A percentile compares a stretch with the other conserved stretches of the same genome.
Conservation (phyloP, 2,888 invertebrate species). For the Cerceris rybyensis region DNA sequence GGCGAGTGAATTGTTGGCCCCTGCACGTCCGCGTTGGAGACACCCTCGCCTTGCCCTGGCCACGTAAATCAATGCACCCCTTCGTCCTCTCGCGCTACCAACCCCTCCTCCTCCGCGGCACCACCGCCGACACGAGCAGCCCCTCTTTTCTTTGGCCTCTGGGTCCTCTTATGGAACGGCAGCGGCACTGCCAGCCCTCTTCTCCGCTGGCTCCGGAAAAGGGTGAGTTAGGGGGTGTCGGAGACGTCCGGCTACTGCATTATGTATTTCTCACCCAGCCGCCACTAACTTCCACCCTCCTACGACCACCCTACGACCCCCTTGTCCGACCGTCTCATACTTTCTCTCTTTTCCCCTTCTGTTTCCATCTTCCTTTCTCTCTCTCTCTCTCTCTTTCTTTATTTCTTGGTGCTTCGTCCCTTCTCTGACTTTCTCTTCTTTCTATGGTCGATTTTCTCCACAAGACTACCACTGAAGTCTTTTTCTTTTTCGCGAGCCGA, state of each 20-base stretch:
- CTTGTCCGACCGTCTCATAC: slow-evolving; percentile 54
- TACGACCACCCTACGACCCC: slow-evolving; percentile 56
- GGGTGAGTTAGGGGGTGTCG: slow-evolving; percentile 79
- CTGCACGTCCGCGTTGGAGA: slow-evolving; percentile 76
- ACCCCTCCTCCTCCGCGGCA: slow-evolving; percentile 43
- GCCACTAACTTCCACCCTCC: slow-evolving; percentile 70
- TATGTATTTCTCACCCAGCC: slow-evolving; percentile 80
- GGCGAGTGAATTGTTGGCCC: slow-evolving; percentile 81
- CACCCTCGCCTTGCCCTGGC: slow-evolving; percentile 75
- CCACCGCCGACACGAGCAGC: slow-evolving; percentile 36
- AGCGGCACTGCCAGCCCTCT: slow-evolving; percentile 42
- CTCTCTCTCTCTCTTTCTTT: slow-evolving; percentile 27
- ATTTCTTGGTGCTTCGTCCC: slow-evolving; percentile 26
- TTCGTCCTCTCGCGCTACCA: slow-evolving; percentile 61
- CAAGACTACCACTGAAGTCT: slow-evolving; percentile 47
- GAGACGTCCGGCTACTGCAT: slow-evolving; percentile 82
- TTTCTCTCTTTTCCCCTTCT: slow-evolving; percentile 44
- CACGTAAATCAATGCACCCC: slow-evolving; percentile 81
- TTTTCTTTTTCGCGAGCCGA: slow-evolving; percentile 53
- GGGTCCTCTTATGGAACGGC: slow-evolving; percentile 46
- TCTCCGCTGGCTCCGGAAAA: slow-evolving; percentile 46
- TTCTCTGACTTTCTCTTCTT: slow-evolving; percentile 28
- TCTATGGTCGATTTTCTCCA: slow-evolving; percentile 45
- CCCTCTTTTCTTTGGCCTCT: slow-evolving; percentile 46
- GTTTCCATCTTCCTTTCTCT: slow-evolving; percentile 38